phyloP scores from a whole-genome alignment of 2,888 invertebrate genomes.

The Hymenopus coronatus region DNA sequence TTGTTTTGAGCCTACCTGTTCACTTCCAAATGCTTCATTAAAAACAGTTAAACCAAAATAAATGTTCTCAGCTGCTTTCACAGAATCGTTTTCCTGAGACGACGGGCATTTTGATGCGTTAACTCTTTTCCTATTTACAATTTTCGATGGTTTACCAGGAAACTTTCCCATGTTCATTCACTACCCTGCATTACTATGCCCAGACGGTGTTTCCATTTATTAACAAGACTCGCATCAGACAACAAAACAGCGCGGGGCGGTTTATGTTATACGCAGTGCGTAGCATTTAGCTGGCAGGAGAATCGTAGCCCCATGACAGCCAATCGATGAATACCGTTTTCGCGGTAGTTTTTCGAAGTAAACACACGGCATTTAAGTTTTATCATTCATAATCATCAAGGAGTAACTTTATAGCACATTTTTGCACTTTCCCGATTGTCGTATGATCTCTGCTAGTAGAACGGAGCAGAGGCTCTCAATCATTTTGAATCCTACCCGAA shows the following conservation, averaged over 20 bases:
- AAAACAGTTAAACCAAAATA: conserved; percentile 48
- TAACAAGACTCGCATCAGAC: conserved; percentile 25
- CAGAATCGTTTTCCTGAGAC: conserved; percentile 49
- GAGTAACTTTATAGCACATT: neutral
- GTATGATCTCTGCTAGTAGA: neutral
- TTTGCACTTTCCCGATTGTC: neutral
- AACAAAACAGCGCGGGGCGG: conserved; percentile 22
- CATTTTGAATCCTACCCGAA: neutral
- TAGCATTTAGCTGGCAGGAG: conserved; percentile 23
- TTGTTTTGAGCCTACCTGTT: conserved; percentile 42
- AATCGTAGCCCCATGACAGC: conserved; percentile 6
- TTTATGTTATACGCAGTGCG: conserved; percentile 25
- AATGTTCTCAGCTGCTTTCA: conserved; percentile 51
- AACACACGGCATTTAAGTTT: neutral
- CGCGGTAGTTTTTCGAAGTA: conserved; percentile 21
- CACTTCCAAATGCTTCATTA: conserved; percentile 46
- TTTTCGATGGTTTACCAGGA: conserved; percentile 85
- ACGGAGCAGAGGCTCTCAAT: neutral
- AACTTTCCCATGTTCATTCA: conserved; percentile 68
- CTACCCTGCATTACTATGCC: conserved; percentile 26
- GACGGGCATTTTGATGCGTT: conserved; percentile 69
- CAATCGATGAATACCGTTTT: conserved; percentile 25
- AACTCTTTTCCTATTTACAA: conserved; percentile 80
- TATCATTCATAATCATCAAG: neutral
- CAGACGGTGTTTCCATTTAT: conserved; percentile 31